These are phyloP conservation scores for Ceyx margarethae DNA, from an alignment of 2,113 vertebrate genomes.

Conservation along the genomic window DNA sequence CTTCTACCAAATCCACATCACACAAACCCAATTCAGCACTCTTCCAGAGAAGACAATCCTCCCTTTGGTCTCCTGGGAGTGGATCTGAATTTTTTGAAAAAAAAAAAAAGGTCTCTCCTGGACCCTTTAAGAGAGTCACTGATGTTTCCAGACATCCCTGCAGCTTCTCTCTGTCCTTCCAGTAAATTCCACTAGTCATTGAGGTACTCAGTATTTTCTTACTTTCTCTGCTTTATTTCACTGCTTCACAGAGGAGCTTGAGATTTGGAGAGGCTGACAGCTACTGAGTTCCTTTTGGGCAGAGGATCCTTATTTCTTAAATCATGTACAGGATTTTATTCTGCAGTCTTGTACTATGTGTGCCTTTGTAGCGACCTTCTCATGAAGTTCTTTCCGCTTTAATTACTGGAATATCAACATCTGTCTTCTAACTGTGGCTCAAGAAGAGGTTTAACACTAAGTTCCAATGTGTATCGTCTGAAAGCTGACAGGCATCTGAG, in stretches of 20 bases:
- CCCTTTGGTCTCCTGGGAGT: not conserved
- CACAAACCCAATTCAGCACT: not conserved
- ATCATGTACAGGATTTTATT: not conserved
- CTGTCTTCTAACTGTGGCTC: not conserved
- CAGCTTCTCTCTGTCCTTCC: not conserved
- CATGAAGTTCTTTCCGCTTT: not conserved
- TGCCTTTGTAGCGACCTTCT: not conserved
- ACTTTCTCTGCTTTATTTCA: not conserved
- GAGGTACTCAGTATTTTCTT: not conserved
- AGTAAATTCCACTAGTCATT: not conserved
- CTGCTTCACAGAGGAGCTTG: not conserved
- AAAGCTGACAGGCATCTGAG: not conserved
- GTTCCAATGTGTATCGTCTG: not conserved
- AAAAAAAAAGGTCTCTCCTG: not conserved
- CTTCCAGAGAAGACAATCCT: not conserved
- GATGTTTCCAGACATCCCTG: not conserved
- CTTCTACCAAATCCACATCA: not conserved
- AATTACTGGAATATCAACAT: not conserved
- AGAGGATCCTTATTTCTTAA: not conserved
- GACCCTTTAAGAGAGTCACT: not conserved
- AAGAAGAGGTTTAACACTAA: conserved; percentile 26
- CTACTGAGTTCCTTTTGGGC: not conserved
- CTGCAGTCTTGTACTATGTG: not conserved
- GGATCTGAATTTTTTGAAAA: not conserved
- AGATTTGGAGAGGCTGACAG: not conserved